Conservation (phyloP, 2,113 vertebrate genomes). For the Carassius auratus region DNA sequence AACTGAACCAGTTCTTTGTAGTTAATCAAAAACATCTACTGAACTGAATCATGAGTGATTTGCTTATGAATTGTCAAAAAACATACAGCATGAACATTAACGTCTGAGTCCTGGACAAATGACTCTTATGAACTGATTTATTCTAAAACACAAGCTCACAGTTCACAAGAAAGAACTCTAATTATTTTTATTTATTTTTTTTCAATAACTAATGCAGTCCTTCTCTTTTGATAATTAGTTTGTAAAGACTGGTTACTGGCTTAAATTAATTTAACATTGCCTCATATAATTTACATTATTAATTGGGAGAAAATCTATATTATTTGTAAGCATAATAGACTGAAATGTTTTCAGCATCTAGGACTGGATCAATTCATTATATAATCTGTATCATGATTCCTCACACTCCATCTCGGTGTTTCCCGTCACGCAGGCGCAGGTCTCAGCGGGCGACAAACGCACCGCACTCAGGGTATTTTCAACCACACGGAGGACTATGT, state of each 20-base stretch:
- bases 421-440: constrained; percentile 81
- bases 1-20: background rate
- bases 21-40: background rate
- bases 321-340: background rate
- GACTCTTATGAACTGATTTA: background rate
- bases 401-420: background rate
- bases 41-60: too few species aligned
- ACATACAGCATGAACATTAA: too few species aligned
- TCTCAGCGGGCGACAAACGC: constrained; percentile 93
- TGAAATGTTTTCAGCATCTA: background rate
- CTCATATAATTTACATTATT: background rate
- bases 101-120: background rate
- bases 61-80: too few species aligned
- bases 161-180: background rate
- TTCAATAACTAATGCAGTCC: background rate
- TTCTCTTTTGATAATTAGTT: background rate
- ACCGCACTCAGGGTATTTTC: constrained; percentile 95
- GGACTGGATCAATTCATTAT: background rate
- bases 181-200: too few species aligned
- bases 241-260: background rate
- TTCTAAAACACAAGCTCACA: too few species aligned
- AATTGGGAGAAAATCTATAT: background rate
- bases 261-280: background rate
- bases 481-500: constrained; percentile 99
- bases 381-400: background rate